These are phyloP conservation scores for Abrostola triplasia DNA, from an alignment of 2,888 invertebrate genomes.

Conservation along the genomic window DNA sequence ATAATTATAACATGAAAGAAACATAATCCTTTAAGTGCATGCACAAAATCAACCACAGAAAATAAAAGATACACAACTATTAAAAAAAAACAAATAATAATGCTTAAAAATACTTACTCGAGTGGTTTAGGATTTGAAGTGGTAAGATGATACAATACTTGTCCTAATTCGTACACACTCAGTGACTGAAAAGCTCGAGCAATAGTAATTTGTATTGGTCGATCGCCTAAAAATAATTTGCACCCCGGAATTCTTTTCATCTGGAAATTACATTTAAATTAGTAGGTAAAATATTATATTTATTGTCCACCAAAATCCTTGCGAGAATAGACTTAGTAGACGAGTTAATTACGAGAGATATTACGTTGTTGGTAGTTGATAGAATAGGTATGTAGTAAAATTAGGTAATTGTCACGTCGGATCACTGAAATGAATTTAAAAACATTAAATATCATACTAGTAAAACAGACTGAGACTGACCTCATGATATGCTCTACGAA, in stretches of 20 bases:
- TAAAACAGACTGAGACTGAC: constrained; percentile 52
- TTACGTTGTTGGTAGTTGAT: too few species aligned
- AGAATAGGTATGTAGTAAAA: background rate
- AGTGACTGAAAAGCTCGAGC: constrained; percentile 83
- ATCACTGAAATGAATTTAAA: too few species aligned
- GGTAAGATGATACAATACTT: constrained; percentile 82
- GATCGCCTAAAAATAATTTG: constrained; percentile 82
- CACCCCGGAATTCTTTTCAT: constrained; percentile 85
- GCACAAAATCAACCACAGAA: too few species aligned
- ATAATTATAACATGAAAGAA: background rate
- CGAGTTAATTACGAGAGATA: too few species aligned
- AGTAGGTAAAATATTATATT: background rate
- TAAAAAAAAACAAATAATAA: too few species aligned
- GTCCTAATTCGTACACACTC: constrained; percentile 80
- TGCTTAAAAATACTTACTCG: constrained; percentile 69
- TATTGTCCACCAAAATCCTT: too few species aligned
- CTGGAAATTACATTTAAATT: constrained; percentile 60
- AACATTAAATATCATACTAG: too few species aligned
- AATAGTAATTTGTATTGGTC: constrained; percentile 84
- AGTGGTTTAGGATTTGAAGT: constrained; percentile 79
- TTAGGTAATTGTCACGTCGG: background rate
- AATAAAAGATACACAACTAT: too few species aligned
- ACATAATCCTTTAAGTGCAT: too few species aligned
- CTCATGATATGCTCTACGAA: constrained; percentile 84
- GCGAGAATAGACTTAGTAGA: too few species aligned